Evolutionary conservation across 2,113 vertebrate genomes (phyloP).

Genomic region (Campylorhamphus procurvoides): DNA sequence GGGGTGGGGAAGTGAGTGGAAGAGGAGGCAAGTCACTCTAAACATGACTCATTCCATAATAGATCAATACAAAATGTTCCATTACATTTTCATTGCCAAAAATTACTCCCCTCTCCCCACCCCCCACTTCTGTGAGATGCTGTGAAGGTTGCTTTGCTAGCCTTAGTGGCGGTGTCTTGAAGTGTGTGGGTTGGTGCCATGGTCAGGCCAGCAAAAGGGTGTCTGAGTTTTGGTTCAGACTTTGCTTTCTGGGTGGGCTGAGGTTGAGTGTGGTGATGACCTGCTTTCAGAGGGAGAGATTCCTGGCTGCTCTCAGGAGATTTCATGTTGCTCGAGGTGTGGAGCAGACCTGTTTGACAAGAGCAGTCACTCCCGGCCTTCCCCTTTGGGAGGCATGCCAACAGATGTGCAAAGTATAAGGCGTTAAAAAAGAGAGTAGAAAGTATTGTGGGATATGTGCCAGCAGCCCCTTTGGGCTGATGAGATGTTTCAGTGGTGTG

Average conservation of each 20-base stretch:
- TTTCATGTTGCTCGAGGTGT: accelerated
- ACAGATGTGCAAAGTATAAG: background rate
- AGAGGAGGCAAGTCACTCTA: conserved; percentile 12
- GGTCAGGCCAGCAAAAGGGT: background rate
- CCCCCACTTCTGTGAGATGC: background rate
- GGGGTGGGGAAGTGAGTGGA: background rate
- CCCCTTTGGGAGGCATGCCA: background rate
- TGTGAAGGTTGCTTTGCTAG: background rate
- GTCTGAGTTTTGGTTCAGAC: background rate
- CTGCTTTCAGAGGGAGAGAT: background rate
- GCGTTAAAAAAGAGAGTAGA: background rate
- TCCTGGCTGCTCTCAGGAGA: background rate
- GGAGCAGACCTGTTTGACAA: background rate
- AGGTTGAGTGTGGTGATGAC: background rate
- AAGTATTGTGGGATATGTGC: background rate
- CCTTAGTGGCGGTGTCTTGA: background rate
- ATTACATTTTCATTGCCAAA: conserved; percentile 19
- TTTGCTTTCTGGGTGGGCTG: background rate
- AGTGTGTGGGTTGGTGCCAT: background rate
- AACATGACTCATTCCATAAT: conserved; percentile 20
- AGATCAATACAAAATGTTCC: conserved; percentile 19
- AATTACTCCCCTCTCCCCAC: background rate
- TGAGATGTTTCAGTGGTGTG: background rate
- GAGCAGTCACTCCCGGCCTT: background rate
- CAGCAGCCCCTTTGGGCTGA: background rate